phyloP scores from a whole-genome alignment of 2,113 vertebrate species.

The Paedocypris sp. region DNA sequence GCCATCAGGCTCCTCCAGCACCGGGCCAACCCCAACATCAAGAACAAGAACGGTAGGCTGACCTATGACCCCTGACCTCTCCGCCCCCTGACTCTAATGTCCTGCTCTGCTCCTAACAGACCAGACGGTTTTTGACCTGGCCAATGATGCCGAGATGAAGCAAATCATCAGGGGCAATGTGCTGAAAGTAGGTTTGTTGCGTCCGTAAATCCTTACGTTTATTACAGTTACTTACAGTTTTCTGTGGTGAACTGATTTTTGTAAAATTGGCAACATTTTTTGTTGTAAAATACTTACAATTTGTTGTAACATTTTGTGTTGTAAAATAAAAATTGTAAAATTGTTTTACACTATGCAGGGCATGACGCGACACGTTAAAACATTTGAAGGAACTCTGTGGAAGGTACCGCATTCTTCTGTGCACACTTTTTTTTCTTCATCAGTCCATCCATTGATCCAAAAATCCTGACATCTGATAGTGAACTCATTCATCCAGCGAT shows the following conservation, averaged over 20 bases:
- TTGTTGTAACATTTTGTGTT: neutral
- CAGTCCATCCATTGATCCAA: no score
- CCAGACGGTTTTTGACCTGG: slow-evolving; percentile 80
- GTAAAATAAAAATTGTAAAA: no score
- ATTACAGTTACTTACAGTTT: no score
- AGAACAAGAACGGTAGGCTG: slow-evolving; percentile 78
- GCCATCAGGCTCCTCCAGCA: slow-evolving; percentile 79
- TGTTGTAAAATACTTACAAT: neutral
- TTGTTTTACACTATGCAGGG: slow-evolving; percentile 63
- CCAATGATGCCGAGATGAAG: slow-evolving; percentile 75
- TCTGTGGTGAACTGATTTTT: no score
- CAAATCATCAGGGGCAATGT: slow-evolving; percentile 66
- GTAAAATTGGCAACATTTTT: neutral
- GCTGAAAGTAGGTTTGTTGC: slow-evolving; percentile 60
- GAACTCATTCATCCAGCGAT: no score
- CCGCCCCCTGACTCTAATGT: no score
- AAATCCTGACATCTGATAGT: no score
- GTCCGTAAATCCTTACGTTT: neutral
- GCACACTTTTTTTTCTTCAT: no score
- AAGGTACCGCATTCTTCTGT: no score
- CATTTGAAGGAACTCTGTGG: slow-evolving; percentile 77
- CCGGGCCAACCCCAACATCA: slow-evolving; percentile 69
- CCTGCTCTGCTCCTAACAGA: slow-evolving; percentile 51
- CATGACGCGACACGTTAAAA: slow-evolving; percentile 60
- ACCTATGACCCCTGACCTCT: neutral